Evolutionary conservation across 2,797 vertebrate species (phyloP).

Genomic region (Gouania willdenowi): DNA sequence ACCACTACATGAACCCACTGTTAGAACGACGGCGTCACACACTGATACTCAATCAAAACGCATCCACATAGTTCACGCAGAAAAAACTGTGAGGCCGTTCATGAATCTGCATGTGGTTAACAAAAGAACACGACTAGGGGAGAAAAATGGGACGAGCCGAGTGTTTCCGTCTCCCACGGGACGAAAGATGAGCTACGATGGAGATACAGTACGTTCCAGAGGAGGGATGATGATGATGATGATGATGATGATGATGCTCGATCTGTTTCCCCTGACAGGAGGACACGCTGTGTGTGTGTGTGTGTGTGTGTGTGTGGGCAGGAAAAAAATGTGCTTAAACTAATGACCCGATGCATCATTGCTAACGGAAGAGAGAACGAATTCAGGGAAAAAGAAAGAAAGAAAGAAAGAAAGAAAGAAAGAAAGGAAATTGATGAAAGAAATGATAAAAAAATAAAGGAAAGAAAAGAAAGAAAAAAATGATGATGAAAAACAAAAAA

Average conservation of each 20-base stretch:
- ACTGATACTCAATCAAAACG: no score
- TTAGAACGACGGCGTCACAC: no score
- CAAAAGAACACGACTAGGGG: constrained; percentile 25
- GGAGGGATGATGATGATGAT: constrained; percentile 16
- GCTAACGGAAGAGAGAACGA: no score
- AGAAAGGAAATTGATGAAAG: no score
- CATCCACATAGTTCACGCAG: neutral
- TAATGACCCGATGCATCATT: neutral
- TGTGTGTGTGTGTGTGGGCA: neutral
- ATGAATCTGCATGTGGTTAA: constrained; percentile 15
- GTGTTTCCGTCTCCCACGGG: constrained; percentile 1
- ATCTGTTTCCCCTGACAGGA: constrained; percentile 2
- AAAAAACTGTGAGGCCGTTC: neutral
- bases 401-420: neutral
- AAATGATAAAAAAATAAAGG: neutral
- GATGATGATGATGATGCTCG: no score
- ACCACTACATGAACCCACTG: neutral
- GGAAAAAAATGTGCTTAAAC: constrained; percentile 6
- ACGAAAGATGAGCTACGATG: neutral
- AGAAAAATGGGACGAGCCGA: constrained; percentile 10
- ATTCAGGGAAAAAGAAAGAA: neutral
- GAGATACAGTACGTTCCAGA: constrained; percentile 19
- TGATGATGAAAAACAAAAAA: neutral
- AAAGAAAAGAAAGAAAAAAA: neutral
- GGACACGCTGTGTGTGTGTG: neutral